Conservation (phyloP, 2,797 vertebrate genomes). For the Cetoscarus ocellatus region DNA sequence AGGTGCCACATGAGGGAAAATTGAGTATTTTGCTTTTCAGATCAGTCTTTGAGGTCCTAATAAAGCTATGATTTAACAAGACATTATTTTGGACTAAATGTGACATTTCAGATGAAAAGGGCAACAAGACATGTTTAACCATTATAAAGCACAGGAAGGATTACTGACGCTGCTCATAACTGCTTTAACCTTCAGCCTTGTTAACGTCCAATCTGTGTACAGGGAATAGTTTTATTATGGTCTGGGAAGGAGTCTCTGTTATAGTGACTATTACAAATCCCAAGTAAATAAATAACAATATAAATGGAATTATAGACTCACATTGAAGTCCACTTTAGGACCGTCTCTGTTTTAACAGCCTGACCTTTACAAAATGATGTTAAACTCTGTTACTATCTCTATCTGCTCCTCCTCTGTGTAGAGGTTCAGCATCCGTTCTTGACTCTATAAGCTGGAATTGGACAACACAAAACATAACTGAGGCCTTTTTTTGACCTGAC, state of each 20-base stretch:
- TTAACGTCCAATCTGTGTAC: neutral
- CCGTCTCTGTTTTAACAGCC: slow-evolving; percentile 48
- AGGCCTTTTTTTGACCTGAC: slow-evolving; percentile 16
- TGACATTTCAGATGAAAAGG: too few species aligned
- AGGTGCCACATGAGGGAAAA: too few species aligned
- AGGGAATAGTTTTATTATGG: neutral
- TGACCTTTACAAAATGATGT: slow-evolving; percentile 56
- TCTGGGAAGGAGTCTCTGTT: neutral
- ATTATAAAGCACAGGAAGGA: neutral
- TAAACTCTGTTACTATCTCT: slow-evolving; percentile 50
- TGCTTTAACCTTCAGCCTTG: neutral
- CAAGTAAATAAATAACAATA: neutral
- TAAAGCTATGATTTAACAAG: too few species aligned
- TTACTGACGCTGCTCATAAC: neutral
- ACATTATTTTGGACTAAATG: too few species aligned
- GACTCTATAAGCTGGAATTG: slow-evolving; percentile 25
- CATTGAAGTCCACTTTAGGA: slow-evolving; percentile 15
- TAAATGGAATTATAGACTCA: slow-evolving; percentile 5
- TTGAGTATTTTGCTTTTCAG: too few species aligned
- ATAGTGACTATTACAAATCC: neutral
- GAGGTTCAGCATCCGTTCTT: slow-evolving; percentile 11
- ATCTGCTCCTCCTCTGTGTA: slow-evolving; percentile 27
- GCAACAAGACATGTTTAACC: too few species aligned
- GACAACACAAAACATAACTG: slow-evolving; percentile 38
- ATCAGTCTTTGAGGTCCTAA: too few species aligned